Base-by-base conservation (phyloP, 2,888 invertebrate species). In the Hirtodrosophila confusa region DNA sequence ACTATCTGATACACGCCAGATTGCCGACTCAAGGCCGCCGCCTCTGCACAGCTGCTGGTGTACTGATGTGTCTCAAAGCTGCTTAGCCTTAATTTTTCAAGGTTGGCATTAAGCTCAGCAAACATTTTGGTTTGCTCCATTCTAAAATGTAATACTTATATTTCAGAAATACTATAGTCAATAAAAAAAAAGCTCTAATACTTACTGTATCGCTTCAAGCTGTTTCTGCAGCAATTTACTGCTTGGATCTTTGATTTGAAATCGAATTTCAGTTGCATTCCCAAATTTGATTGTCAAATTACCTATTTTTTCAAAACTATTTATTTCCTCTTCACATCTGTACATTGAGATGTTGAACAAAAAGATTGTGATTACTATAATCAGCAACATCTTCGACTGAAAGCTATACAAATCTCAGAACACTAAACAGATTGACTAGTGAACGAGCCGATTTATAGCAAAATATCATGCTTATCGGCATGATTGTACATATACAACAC, bases 1-100 rank as follows among this genome's bases (percentile, higher is more conserved):
- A 95, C 93, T 82, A 93, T 93, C 86, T 94, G 94, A 43, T 95
- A 93, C 6, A 94, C 94, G 3, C 94, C 93, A 23, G 40, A 49
- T 1, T 17, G 45, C 9, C 60, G 69, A 11, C 7, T 27, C 7
- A 76, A 12, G 11, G 69, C 55, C 0, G 69, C 68, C 1, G 70
- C 75, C 29, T 84, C 79, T 0, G 78, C 76, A 67, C 90, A 90
- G 44, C 80, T 89, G 9, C 50, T 66, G 0, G 60, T 10, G 5
- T 40, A 68, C 17, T 48, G 33, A 10, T 10, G 9, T 2, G 35
- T 12, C 11, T 60, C 53, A 33, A 48, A 12, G 4, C 11, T 41
- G 0, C 3, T 29, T 29, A 64, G 12, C 5, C 4, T 5, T 3
- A 27, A 27, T 27, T 10, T 36, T 2, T 51, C 27, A 2, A 41